These are phyloP conservation scores for Harpagoxenus sublaevis DNA, from an alignment of 2,888 invertebrate species.

Conservation along the genomic window DNA sequence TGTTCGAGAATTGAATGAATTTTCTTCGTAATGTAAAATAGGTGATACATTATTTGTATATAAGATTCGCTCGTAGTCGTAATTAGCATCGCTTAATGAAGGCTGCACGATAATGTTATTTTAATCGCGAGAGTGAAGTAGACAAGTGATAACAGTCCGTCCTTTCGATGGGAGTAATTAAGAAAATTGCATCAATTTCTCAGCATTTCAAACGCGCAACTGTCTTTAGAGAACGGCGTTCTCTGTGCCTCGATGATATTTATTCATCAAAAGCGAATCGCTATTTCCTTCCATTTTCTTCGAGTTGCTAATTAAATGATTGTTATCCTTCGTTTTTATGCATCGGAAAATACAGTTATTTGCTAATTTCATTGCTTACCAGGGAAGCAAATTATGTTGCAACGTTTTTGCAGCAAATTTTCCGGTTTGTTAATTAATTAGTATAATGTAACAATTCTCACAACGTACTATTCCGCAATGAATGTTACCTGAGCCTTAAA, in stretches of 20 bases:
- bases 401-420: slow-evolving; percentile 4
- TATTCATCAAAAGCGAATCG: slow-evolving; percentile 50
- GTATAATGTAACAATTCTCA: slow-evolving; percentile 1
- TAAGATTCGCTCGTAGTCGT: slow-evolving; percentile 31
- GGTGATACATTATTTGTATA: slow-evolving; percentile 27
- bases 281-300: slow-evolving; percentile 32
- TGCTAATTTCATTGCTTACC: slow-evolving; percentile 44
- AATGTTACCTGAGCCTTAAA: neutral
- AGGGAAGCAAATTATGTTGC: slow-evolving; percentile 15
- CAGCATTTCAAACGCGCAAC: slow-evolving; percentile 50
- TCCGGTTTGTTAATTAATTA: slow-evolving; percentile 31
- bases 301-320: slow-evolving; percentile 47
- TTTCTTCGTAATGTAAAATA: slow-evolving; percentile 40
- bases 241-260: slow-evolving; percentile 37
- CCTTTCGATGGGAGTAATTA: slow-evolving; percentile 53
- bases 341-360: slow-evolving; percentile 32
- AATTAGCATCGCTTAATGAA: slow-evolving; percentile 54
- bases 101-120: slow-evolving; percentile 49
- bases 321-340: slow-evolving; percentile 41
- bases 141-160: slow-evolving; percentile 42
- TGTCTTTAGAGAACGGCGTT: slow-evolving; percentile 26
- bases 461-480: neutral
- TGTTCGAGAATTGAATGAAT: slow-evolving; percentile 37
- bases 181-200: slow-evolving; percentile 55
- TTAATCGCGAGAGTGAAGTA: slow-evolving; percentile 47